Evolutionary conservation across 2,797 vertebrate genomes (phyloP).

Genomic region (Argentina silus): DNA sequence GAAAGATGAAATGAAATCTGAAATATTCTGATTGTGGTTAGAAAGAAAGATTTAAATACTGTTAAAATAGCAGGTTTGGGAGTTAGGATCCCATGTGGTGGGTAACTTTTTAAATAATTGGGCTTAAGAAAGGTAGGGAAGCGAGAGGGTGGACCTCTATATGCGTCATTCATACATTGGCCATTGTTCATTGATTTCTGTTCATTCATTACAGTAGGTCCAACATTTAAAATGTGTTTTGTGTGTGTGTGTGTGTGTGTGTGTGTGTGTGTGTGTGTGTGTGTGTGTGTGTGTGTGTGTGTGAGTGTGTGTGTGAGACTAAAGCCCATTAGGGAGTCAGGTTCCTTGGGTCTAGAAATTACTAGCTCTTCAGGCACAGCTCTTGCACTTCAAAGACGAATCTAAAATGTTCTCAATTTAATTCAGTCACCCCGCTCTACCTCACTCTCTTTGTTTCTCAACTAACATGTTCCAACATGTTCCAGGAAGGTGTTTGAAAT

Average conservation of each 20-base stretch:
- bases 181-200: no score
- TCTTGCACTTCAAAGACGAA: conserved; percentile 56
- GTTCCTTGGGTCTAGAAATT: conserved; percentile 41
- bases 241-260: not conserved
- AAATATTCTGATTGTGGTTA: conserved; percentile 40
- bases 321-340: conserved; percentile 52
- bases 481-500: conserved; percentile 17
- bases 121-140: conserved; percentile 40
- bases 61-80: conserved; percentile 30
- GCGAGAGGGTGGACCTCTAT: no score
- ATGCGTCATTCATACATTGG: no score
- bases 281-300: not conserved
- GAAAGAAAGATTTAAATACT: conserved; percentile 3
- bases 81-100: not conserved
- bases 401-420: conserved; percentile 29
- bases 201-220: no score
- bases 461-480: not conserved
- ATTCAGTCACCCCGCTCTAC: conserved; percentile 21
- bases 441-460: conserved; percentile 25
- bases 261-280: no score
- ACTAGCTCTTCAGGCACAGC: conserved; percentile 51
- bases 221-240: not conserved
- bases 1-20: conserved; percentile 43
- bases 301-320: conserved; percentile 21
- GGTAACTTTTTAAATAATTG: conserved; percentile 23